These are phyloP conservation scores for Erynnis tages DNA, from an alignment of 2,888 invertebrate species.

Conservation along the genomic window DNA sequence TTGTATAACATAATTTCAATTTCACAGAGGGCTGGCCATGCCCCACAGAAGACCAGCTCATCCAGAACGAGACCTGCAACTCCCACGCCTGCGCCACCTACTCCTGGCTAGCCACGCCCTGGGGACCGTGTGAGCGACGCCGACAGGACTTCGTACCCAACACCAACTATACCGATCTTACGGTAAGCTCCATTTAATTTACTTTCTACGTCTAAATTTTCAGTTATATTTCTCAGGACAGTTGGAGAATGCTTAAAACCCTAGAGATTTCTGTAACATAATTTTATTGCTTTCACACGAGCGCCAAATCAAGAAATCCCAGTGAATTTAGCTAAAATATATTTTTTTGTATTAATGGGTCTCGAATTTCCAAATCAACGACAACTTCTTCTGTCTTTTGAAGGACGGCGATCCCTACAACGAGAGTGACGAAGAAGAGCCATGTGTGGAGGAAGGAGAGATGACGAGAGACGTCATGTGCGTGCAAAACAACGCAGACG, in stretches of 20 bases:
- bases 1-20: too few relatives aligned
- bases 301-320: too few relatives aligned
- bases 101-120: slow-evolving; percentile 83
- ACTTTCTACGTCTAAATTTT: too few relatives aligned
- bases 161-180: slow-evolving; percentile 64
- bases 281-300: too few relatives aligned
- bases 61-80: slow-evolving; percentile 81
- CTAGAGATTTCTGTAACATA: too few relatives aligned
- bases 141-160: slow-evolving; percentile 59
- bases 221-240: too few relatives aligned
- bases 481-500: slow-evolving; percentile 79
- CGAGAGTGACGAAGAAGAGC: slow-evolving; percentile 68
- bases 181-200: slow-evolving; percentile 41
- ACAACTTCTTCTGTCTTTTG: background rate
- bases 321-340: too few relatives aligned
- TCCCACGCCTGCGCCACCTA: slow-evolving; percentile 81
- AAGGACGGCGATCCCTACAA: slow-evolving; percentile 66
- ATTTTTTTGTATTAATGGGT: too few relatives aligned
- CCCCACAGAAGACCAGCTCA: slow-evolving; percentile 75
- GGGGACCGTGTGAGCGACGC: slow-evolving; percentile 77
- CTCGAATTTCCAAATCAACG: too few relatives aligned
- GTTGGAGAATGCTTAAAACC: too few relatives aligned
- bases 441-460: slow-evolving; percentile 73
- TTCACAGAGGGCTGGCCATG: slow-evolving; percentile 79
- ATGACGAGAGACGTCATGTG: slow-evolving; percentile 80